These are phyloP conservation scores for Onthophagus sagittarius DNA, from an alignment of 2,888 invertebrate species.

Conservation along the genomic window DNA sequence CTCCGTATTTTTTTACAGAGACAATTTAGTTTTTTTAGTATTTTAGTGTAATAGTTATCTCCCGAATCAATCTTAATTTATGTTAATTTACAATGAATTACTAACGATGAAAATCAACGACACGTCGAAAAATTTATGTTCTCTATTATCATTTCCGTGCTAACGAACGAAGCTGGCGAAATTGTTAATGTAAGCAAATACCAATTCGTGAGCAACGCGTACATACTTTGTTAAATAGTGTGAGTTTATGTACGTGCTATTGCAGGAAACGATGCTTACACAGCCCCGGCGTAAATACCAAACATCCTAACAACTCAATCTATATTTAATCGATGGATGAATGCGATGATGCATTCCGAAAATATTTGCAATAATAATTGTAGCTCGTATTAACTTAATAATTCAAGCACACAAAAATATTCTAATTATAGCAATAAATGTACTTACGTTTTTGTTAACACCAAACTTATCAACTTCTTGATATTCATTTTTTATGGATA, in stretches of 20 bases:
- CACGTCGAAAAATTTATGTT: background rate
- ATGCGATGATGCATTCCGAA: background rate
- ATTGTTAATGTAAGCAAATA: background rate
- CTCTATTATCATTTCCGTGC: background rate
- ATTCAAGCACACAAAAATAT: background rate
- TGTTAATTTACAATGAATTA: background rate
- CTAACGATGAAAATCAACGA: background rate
- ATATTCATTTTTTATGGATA: slow-evolving; percentile 7
- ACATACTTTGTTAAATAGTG: background rate
- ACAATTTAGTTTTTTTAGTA: too few species aligned
- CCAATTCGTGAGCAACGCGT: background rate
- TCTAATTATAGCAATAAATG: background rate
- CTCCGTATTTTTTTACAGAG: too few species aligned
- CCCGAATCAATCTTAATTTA: background rate
- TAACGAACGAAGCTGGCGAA: background rate
- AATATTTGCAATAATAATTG: background rate
- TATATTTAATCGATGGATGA: background rate
- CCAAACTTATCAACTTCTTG: slow-evolving; percentile 26
- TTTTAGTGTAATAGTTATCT: background rate
- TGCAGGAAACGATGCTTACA: background rate
- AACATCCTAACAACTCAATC: background rate
- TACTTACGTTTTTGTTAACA: slow-evolving; percentile 32
- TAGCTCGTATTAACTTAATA: background rate
- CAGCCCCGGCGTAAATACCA: background rate
- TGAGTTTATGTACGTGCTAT: background rate